Conservation (phyloP, 2,113 vertebrate genomes). For the Glaucidium brasilianum region DNA sequence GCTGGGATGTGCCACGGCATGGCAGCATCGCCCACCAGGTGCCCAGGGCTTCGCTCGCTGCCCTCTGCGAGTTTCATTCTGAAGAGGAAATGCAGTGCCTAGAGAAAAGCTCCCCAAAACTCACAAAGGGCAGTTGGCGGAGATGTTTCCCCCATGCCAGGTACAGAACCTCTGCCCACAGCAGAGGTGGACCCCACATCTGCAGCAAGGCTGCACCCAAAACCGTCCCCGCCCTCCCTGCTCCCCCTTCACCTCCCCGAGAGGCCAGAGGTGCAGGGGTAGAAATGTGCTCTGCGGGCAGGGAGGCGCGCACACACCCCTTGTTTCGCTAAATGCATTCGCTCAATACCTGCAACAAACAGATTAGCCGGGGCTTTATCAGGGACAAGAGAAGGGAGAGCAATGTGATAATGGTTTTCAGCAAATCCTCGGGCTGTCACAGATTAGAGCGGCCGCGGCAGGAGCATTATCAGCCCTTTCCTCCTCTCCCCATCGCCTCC, state of each 20-base stretch:
- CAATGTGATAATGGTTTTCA: constrained; percentile 94
- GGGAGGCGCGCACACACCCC: background rate
- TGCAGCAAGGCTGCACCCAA: background rate
- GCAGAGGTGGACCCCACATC: background rate
- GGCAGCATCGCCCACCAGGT: fast-evolving
- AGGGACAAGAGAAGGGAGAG: constrained; percentile 80
- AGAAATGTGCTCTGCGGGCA: background rate
- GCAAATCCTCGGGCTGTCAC: constrained; percentile 90
- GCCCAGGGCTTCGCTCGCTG: background rate
- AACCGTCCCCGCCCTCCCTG: background rate
- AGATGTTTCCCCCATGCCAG: background rate
- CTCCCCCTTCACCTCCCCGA: fast-evolving
- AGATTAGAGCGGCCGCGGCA: constrained; percentile 87
- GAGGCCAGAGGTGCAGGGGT: background rate
- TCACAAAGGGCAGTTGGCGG: fast-evolving
- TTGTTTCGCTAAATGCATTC: constrained; percentile 85
- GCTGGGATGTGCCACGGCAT: background rate
- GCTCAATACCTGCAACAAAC: constrained; percentile 93
- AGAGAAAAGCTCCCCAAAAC: background rate
- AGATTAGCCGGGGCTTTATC: constrained; percentile 94
- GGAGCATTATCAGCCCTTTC: constrained; percentile 80
- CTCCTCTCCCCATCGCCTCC: constrained; percentile 61
- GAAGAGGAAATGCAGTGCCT: background rate
- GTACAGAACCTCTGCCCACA: background rate
- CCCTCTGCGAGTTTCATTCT: fast-evolving